phyloP scores from a whole-genome alignment of 37 sponge, comb jelly and placozoan genomes.

The Beroe forskalii region DNA sequence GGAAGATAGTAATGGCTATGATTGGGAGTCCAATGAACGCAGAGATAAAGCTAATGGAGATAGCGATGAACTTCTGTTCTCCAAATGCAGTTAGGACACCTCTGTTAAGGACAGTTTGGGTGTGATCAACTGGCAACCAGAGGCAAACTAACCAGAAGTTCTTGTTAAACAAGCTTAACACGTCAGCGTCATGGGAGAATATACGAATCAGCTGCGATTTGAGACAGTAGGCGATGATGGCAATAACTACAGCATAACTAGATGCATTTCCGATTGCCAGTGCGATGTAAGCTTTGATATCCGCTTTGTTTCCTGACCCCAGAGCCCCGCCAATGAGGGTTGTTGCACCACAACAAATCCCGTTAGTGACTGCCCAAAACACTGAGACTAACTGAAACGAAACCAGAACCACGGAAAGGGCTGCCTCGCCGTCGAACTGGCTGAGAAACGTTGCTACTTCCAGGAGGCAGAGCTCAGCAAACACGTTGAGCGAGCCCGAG shows the following conservation, averaged over 20 bases:
- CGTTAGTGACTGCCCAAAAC: background rate
- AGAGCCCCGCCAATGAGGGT: background rate
- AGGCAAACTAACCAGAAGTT: background rate
- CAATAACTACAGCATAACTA: background rate
- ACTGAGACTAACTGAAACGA: background rate
- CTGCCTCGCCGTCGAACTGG: background rate
- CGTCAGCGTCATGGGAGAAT: background rate
- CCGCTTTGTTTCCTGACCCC: background rate
- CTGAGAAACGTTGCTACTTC: background rate
- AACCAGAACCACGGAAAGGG: background rate
- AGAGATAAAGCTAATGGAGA: background rate
- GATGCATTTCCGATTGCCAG: background rate
- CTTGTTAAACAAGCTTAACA: background rate
- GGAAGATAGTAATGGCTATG: background rate
- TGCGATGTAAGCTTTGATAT: background rate
- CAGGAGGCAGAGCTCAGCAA: background rate
- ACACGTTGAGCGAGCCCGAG: background rate
- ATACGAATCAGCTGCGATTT: background rate
- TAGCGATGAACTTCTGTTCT: background rate
- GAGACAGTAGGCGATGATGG: background rate
- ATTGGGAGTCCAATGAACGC: background rate
- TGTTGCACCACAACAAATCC: background rate
- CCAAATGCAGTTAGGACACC: conserved; percentile 30
- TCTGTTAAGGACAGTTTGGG: background rate
- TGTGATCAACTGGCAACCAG: background rate